Evolutionary conservation across 2,113 vertebrate species (phyloP), one percentile per base, ranked within the genome.

Genomic region (Thunnus thynnus): DNA sequence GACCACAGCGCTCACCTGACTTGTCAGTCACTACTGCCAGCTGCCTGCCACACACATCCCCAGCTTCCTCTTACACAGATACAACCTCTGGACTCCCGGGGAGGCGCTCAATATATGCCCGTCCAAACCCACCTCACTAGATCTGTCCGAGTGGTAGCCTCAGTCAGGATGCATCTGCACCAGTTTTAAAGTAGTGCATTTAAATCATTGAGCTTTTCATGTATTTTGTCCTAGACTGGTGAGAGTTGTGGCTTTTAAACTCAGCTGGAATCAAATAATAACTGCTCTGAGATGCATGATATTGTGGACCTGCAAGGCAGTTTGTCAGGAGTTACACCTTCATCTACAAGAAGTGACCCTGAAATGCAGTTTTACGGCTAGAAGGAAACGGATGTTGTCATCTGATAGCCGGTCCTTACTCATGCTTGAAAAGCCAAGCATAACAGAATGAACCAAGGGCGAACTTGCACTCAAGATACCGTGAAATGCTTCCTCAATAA

Each of bases 1-100:
- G 78, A 80, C 30, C 80, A 68, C 17, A 1, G 22, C 5, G 60
- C 86, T 91, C 88, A 90, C 89, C 90, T 89, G 87, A 90, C 73
- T 88, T 85, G 87, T 86, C 91, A 84, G 51, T 90, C 84, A 88
- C 68, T 6, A 1, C 70, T 25, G 25, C 69, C 57, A 63, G 63
- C 55, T 61, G 72, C 64, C 69, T 51, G 54, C 68, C 76, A 46
- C 61, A 63, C 70, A 0, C 73, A 20, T 62, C 69, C 41, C n/a
- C 57, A 22, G 20, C 3, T 9, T 65, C 20, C 4, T 17, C 52
- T 56, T 61, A 54, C 58, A 58, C 48, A 20, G 56, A 46, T 30
- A 46, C 55, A 55, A 50, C 22, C 13, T 13, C 46, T 62, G 68
- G 46, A 27, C 65, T 70, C 44, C 13, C 7, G 9, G 55, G 20